Base-by-base conservation (phyloP, 2,888 invertebrate genomes). In the Coelinius sp. region DNA sequence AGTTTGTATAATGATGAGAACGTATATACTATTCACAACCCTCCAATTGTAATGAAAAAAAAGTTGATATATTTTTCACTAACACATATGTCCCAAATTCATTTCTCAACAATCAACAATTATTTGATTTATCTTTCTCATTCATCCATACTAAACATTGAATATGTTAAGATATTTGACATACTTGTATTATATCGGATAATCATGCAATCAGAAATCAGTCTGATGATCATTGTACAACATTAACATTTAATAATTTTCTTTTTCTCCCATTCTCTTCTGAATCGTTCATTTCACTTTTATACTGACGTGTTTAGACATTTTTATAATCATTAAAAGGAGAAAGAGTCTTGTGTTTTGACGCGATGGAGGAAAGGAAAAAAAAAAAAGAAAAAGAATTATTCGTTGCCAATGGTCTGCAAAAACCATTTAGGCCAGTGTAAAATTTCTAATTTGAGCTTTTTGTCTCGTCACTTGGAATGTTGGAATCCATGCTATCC, bases 21-120 rank as follows among this genome's bases (percentile, higher is more conserved):
- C 24, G 17, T 77, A 77, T 81, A 77, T 73, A 74, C 77, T 83
- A 83, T 84, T 84, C 83, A 84, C 84, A 84, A 84, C 80, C 81
- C 78, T 82, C 79, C 76, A 78, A 80, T 70, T 71, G 69, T 73
- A 73, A 71, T 71, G 68, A 74, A 66, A 35, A 49, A 31, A 59
- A 31, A 31, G 14, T 35, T 59, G 31, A 56, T 35, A 35, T 59
- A 8, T 20, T 59, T 31, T 20, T 14, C 14, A 7, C 35, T 14
- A 31, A 12, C 22, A 35, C 17, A 35, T n/a, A n/a, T 35, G 24
- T 25, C 14, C 25, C 25, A 35, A 31, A 14, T 31, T 8, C 8
- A 59, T 8, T 20, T 31, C 22, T 59, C 10, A 12, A 53, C 41
- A 35, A 12, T 59, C 17, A 31, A 31, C 59, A 31, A 59, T 35